Conservation (phyloP, 2,797 vertebrate genomes). For the Enteromius viviparus region DNA sequence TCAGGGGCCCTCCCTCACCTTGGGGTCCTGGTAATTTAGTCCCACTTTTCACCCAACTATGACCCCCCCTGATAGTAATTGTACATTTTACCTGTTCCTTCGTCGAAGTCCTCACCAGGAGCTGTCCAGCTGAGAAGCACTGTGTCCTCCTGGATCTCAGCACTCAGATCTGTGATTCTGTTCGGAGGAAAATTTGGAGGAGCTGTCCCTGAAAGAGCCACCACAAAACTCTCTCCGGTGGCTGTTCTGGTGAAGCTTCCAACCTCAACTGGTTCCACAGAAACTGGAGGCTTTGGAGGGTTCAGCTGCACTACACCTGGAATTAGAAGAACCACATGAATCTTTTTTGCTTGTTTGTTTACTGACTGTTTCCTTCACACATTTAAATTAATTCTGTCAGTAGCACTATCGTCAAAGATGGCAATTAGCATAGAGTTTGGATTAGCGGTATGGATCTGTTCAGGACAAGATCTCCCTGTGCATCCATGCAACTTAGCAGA, state of each 20-base stretch:
- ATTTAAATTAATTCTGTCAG: neutral
- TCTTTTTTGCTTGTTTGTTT: neutral
- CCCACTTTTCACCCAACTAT: too few relatives aligned
- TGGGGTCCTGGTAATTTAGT: too few relatives aligned
- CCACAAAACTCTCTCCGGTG: constrained; percentile 65
- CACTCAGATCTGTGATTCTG: constrained; percentile 71
- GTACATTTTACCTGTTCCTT: constrained; percentile 66
- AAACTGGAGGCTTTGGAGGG: constrained; percentile 56
- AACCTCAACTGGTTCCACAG: constrained; percentile 37
- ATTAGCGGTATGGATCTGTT: too few relatives aligned
- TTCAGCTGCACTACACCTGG: constrained; percentile 71
- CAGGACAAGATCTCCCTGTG: too few relatives aligned
- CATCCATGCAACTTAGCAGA: too few relatives aligned
- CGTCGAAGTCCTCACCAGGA: constrained; percentile 71
- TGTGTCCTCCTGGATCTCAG: constrained; percentile 56
- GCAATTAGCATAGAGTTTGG: too few relatives aligned
- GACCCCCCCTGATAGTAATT: neutral
- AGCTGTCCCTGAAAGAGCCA: constrained; percentile 33
- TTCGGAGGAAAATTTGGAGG: constrained; percentile 38
- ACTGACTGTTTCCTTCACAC: neutral
- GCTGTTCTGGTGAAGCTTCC: constrained; percentile 63
- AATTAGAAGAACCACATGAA: neutral
- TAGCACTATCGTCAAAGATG: too few relatives aligned
- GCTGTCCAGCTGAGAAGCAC: constrained; percentile 72
- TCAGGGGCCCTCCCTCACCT: too few relatives aligned